phyloP scores from a whole-genome alignment of 2,888 invertebrate species.

The Spialia ferax region DNA sequence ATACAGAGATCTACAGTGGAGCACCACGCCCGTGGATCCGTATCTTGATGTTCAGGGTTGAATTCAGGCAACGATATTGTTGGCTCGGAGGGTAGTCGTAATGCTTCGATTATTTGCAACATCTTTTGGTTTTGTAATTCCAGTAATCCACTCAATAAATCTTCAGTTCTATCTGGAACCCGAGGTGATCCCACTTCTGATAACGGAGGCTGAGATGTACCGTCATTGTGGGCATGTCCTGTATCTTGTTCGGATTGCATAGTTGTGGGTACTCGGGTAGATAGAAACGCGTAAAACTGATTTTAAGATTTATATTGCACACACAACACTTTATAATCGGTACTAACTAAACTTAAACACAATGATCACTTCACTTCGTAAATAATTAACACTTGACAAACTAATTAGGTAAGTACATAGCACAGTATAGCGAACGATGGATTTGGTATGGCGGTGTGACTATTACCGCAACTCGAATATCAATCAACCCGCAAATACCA shows the following conservation, averaged over 20 bases:
- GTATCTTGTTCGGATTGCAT: neutral
- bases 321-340: neutral
- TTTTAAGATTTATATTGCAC: neutral
- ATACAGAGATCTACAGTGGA: conserved; percentile 43
- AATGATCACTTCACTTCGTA: neutral
- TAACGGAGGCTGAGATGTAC: neutral
- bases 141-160: no score
- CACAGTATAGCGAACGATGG: neutral
- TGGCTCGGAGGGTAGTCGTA: neutral
- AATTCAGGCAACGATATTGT: conserved; percentile 37
- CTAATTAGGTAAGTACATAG: neutral
- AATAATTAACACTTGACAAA: no score
- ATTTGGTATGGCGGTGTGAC: neutral
- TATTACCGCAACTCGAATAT: neutral
- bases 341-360: neutral
- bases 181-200: conserved; percentile 5
- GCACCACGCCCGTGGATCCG: conserved; percentile 41
- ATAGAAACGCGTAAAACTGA: neutral
- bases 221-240: neutral
- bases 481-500: neutral
- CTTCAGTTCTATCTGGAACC: neutral
- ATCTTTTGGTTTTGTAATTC: no score
- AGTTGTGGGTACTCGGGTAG: neutral
- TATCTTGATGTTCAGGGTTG: conserved; percentile 39
- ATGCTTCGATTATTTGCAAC: neutral